These are phyloP conservation scores for Harlomillsia oculata DNA, from an alignment of 1,140 invertebrate species.

Conservation along the genomic window DNA sequence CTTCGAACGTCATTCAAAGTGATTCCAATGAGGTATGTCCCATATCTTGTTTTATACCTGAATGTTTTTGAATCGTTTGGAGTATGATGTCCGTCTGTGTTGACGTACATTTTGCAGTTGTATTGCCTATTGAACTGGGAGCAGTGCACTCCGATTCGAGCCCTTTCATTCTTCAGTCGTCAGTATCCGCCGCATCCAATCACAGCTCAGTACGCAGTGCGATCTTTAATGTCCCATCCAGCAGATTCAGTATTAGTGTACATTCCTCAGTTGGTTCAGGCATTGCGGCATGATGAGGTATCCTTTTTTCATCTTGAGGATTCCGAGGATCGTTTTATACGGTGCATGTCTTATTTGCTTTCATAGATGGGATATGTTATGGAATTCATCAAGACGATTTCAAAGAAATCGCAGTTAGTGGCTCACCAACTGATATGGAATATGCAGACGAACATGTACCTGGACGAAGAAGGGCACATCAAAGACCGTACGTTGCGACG, in stretches of 20 bases:
- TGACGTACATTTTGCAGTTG: slow-evolving; percentile 50
- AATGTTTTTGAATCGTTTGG: too few species aligned
- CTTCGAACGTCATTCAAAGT: slow-evolving; percentile 73
- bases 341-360: not conserved
- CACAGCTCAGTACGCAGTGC: slow-evolving; percentile 92
- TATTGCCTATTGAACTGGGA: slow-evolving; percentile 92
- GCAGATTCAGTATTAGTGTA: slow-evolving; percentile 93
- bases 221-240: slow-evolving; percentile 75
- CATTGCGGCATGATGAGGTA: slow-evolving; percentile 85
- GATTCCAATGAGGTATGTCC: slow-evolving; percentile 69
- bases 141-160: slow-evolving; percentile 75
- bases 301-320: too few species aligned
- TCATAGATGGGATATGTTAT: slow-evolving; percentile 89
- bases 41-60: too few species aligned
- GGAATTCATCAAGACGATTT: slow-evolving; percentile 89
- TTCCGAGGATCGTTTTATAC: too few species aligned
- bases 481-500: slow-evolving; percentile 73
- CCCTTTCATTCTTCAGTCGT: slow-evolving; percentile 87
- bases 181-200: slow-evolving; percentile 94
- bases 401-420: slow-evolving; percentile 82
- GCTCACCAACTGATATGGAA: slow-evolving; percentile 99
- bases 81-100: not conserved
- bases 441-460: slow-evolving; percentile 97
- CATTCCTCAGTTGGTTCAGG: slow-evolving; percentile 96
- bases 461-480: slow-evolving; percentile 87